A percentile compares a stretch with the other conserved stretches of the same genome.
These are phyloP conservation scores for Trimorus sp. DNA, from an alignment of 2,888 invertebrate species.

Conservation along the genomic window DNA sequence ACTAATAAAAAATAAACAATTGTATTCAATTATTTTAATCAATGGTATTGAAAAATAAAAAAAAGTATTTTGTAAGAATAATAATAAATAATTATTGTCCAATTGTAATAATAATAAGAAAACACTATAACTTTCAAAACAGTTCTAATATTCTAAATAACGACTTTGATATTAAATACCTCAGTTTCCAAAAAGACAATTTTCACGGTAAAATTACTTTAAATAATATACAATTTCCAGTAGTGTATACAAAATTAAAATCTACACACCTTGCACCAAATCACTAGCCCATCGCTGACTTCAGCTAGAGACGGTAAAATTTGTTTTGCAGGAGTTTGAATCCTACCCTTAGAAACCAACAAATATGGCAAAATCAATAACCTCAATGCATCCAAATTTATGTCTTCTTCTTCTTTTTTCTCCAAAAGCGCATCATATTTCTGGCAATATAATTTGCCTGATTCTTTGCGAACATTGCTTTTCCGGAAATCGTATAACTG, in stretches of 20 bases:
- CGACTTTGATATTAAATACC: too few relatives aligned
- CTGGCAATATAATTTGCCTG: slow-evolving; percentile 13
- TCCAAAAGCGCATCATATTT: slow-evolving; percentile 22
- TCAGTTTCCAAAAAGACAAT: too few relatives aligned
- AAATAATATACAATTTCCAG: too few relatives aligned
- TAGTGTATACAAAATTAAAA: not conserved
- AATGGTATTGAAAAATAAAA: slow-evolving; percentile 2
- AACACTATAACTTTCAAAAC: too few relatives aligned
- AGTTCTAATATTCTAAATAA: too few relatives aligned
- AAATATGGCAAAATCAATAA: slow-evolving; percentile 33
- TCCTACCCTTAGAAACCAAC: slow-evolving; percentile 1
- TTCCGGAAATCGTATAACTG: slow-evolving; percentile 18
- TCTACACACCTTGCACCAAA: slow-evolving; percentile 41
- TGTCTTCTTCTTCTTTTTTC: slow-evolving; percentile 3
- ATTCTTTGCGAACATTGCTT: slow-evolving; percentile 5
- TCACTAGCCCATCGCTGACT: slow-evolving; percentile 9
- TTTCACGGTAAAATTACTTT: too few relatives aligned
- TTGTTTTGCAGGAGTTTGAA: slow-evolving; percentile 16
- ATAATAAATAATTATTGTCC: too few relatives aligned
- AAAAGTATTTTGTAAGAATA: too few relatives aligned
- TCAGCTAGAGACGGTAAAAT: slow-evolving; percentile 18
- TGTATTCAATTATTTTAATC: too few relatives aligned
- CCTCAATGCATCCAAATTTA: slow-evolving; percentile 36
- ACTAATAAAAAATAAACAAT: not conserved
- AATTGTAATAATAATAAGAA: too few relatives aligned